Conservation (phyloP, 2,113 vertebrate genomes). For the Hyaena hyaena region DNA sequence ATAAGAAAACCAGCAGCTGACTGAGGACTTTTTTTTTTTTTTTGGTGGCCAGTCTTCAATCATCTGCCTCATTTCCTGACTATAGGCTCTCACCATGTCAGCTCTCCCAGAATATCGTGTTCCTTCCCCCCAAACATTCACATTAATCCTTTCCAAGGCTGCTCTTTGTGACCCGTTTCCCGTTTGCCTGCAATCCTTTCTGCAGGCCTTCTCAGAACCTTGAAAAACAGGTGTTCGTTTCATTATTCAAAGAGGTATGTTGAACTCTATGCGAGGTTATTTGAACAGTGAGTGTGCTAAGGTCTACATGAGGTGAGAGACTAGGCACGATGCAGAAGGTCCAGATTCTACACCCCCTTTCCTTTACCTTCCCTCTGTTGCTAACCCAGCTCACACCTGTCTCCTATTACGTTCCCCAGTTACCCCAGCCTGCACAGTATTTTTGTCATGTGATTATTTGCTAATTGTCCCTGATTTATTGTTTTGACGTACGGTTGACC, state of each 20-base stretch:
- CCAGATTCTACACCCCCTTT: fast-evolving
- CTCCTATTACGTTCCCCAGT: background rate
- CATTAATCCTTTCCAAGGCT: background rate
- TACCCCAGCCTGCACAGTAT: background rate
- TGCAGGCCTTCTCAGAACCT: background rate
- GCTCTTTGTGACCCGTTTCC: background rate
- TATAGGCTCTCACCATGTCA: too few relatives aligned
- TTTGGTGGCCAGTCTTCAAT: too few relatives aligned
- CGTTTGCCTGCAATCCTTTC: background rate
- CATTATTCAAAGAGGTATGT: background rate
- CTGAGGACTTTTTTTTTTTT: background rate
- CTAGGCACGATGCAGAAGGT: background rate
- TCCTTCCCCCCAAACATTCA: background rate
- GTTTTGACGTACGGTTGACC: too few relatives aligned
- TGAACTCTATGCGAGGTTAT: fast-evolving
- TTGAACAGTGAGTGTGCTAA: background rate
- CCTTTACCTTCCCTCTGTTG: background rate
- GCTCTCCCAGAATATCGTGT: background rate
- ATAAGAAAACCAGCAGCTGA: background rate
- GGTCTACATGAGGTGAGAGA: background rate
- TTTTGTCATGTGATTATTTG: background rate
- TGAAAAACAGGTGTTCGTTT: background rate
- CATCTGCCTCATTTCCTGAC: background rate
- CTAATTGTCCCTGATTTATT: too few relatives aligned
- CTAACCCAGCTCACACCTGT: background rate